Conservation (phyloP, 1,140 invertebrate genomes). For the Camponotus floridanus region DNA sequence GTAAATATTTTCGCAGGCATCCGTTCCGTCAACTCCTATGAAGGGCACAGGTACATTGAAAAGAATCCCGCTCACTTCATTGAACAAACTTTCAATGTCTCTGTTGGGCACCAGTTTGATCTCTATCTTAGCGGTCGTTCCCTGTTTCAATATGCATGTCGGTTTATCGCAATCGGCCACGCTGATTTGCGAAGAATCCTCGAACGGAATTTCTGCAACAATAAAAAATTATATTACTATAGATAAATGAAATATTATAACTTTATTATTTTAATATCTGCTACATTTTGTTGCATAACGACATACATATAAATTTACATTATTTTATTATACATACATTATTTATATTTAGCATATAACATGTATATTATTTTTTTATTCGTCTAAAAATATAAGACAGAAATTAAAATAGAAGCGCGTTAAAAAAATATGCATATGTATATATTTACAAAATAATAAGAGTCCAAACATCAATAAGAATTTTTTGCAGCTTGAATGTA, state of each 20-base stretch:
- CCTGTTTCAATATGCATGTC: constrained; percentile 89
- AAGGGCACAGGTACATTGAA: constrained; percentile 89
- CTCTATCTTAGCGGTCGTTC: constrained; percentile 86
- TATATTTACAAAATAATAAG: neutral
- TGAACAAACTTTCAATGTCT: constrained; percentile 85
- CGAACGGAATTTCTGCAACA: constrained; percentile 34
- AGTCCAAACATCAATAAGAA: neutral
- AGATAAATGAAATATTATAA: neutral
- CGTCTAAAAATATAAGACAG: neutral
- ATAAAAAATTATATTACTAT: constrained; percentile 10
- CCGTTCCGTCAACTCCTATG: constrained; percentile 90
- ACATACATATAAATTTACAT: neutral
- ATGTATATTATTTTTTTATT: neutral
- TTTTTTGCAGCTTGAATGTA: neutral
- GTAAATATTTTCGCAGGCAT: constrained; percentile 89
- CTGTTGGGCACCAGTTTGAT: constrained; percentile 87
- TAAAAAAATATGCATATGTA: neutral
- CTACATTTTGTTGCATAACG: neutral
- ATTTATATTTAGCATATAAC: neutral
- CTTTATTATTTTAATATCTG: neutral
- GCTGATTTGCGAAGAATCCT: constrained; percentile 82
- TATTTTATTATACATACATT: neutral
- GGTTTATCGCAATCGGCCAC: constrained; percentile 88
- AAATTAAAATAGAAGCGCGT: neutral
- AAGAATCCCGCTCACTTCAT: constrained; percentile 88